Conservation (phyloP, 2,888 invertebrate genomes). For the Acleris sparsana region DNA sequence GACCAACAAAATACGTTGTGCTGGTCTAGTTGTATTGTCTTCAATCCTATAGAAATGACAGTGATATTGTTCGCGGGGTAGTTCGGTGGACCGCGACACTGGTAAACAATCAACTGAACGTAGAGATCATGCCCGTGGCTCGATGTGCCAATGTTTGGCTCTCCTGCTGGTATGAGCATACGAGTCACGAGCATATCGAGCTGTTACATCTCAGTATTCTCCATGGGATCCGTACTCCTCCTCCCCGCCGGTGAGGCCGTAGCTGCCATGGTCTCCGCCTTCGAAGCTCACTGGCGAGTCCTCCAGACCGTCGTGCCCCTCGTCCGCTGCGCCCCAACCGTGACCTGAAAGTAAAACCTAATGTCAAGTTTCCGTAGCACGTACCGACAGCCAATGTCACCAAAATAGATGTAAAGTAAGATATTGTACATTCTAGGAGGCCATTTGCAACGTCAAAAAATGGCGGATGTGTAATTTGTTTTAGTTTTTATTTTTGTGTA, state of each 20-base stretch:
- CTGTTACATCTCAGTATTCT: slow-evolving; percentile 47
- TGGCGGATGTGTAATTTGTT: too few relatives aligned
- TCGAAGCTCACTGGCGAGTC: slow-evolving; percentile 74
- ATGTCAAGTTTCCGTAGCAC: background rate
- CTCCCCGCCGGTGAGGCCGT: slow-evolving; percentile 59
- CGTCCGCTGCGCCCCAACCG: slow-evolving; percentile 75
- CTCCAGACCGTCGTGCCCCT: slow-evolving; percentile 61
- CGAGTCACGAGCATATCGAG: background rate
- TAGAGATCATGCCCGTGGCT: background rate
- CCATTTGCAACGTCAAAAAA: too few relatives aligned
- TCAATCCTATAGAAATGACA: slow-evolving; percentile 7
- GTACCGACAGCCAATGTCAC: too few relatives aligned
- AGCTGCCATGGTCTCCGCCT: slow-evolving; percentile 65
- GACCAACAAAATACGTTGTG: background rate
- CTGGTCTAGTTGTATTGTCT: background rate
- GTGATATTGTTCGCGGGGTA: slow-evolving; percentile 6
- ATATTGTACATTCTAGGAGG: too few relatives aligned
- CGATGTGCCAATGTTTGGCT: too few relatives aligned
- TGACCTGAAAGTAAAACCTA: slow-evolving; percentile 57
- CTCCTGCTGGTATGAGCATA: background rate
- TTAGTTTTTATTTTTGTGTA: too few relatives aligned
- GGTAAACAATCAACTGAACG: background rate
- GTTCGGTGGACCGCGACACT: slow-evolving; percentile 7
- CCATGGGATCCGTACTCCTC: slow-evolving; percentile 60
- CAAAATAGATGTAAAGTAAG: too few relatives aligned